Base-by-base conservation (phyloP, 1,140 invertebrate genomes). In the Drosophila jambulina region DNA sequence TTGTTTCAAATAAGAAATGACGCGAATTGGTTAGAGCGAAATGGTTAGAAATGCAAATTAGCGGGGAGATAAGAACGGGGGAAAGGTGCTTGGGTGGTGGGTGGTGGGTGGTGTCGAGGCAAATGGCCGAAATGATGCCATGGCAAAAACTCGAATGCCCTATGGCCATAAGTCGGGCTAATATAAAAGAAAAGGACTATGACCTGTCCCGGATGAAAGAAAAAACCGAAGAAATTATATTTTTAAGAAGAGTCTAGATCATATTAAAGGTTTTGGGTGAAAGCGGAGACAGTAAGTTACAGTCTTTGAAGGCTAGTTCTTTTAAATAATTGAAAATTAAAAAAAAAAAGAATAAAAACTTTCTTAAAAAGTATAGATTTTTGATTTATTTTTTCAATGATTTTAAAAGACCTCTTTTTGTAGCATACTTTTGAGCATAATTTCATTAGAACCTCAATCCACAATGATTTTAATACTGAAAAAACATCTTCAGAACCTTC, bases 41-140 rank as follows among this genome's bases (percentile, higher is more conserved):
- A 87, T 88, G 84, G 83, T 88, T 87, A 83, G 84, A 88, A 87
- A 87, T 87, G 83, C 84, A 88, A 87, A 87, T 87, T 87, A 87
- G 84, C 87, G 72, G 61, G 61, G 57, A 68, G 79, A 77, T 82
- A 69, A 78, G 63, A 78, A 64, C 49, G 43, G 57, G 23, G 64
- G 46, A 64, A 32, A 53, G 49, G 27, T 51, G n/a, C 23, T 6
- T 46, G 43, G 43, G 43, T 45, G 10, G 2, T n/a, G 46, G 25
- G 25, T 27, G 7, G 43, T 45, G 71, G 76, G 57, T 32, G 40
- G 9, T 40, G 49, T 49, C 48, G 21, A 40, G 43, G 53, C 27
- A 57, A 79, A 42, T 79, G 42, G 56, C 40, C 36, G 49, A 77
- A 46, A 43, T 62, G 58, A 36, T 53, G 54, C 32, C 62, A 85